These are phyloP conservation scores for Cyrtonyx montezumae DNA, from an alignment of 2,113 vertebrate genomes.

Conservation along the genomic window DNA sequence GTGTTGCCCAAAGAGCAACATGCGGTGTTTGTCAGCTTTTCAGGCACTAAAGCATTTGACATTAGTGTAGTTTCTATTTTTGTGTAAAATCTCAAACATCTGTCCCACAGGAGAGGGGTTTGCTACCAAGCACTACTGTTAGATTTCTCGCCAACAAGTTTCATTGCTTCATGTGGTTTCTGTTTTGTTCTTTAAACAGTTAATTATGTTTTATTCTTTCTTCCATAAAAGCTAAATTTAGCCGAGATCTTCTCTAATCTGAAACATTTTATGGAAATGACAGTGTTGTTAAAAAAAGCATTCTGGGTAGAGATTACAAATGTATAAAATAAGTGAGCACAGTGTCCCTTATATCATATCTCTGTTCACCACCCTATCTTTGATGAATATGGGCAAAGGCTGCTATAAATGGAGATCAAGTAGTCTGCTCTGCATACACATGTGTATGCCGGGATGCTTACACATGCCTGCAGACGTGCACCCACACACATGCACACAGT, in stretches of 20 bases:
- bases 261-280: constrained; percentile 79
- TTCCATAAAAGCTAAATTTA: constrained; percentile 87
- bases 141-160: constrained; percentile 80
- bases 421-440: neutral
- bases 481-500: neutral
- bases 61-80: constrained; percentile 66
- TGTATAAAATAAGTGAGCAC: constrained; percentile 32
- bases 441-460: neutral
- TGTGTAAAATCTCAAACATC: constrained; percentile 74
- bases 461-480: neutral
- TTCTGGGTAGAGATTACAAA: constrained; percentile 51
- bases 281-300: constrained; percentile 47
- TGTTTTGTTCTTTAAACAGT: constrained; percentile 83
- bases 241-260: constrained; percentile 78
- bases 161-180: constrained; percentile 83
- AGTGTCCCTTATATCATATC: neutral
- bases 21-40: neutral
- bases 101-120: constrained; percentile 77
- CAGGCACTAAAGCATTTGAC: constrained; percentile 7
- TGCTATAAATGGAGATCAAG: constrained; percentile 20
- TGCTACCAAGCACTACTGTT: constrained; percentile 83
- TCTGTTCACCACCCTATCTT: neutral
- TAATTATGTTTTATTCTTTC: constrained; percentile 81
- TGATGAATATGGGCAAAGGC: constrained; percentile 23
- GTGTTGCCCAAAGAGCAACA: neutral